Base-by-base conservation (phyloP, 2,113 vertebrate species). In the Galemys pyrenaicus region DNA sequence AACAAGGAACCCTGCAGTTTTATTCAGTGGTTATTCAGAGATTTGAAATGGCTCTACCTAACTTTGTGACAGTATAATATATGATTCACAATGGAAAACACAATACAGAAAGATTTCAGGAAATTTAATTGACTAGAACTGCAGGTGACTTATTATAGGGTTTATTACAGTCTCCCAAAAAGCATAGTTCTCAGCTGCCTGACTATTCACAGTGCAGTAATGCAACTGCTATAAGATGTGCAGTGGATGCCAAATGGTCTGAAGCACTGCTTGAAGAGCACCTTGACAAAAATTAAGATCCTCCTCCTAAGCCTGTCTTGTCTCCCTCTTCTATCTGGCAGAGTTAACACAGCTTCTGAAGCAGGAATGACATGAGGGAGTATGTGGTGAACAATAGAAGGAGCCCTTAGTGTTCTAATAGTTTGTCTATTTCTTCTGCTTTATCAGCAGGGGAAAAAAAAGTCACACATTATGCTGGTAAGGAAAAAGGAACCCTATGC, bases 1-100 rank as follows among this genome's bases (percentile, higher is more conserved):
- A 84, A 49, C 68, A 91, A 96, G 80, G 28, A 78, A 87, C 26
- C 30, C 39, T 39, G 37, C 20, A 9, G 6, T 96, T 89, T 96
- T 64, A 35, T 90, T 95, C 62, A 46, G 32, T 95, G 80, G 73
- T 93, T 90, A 83, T 49, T 0, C 2, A 84, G 62, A 92, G 46
- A 41, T 83, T 94, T 91, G 58, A 51, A 44, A 84, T 8, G 4
- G 32, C 0, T 44, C 78, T 46, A 9, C n/a, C 44, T 68, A 13
- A 10, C 85, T 78, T 37, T 79, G 82, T 77, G 56, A 82, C 56
- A 68, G 16, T 68, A 35, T 92, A 96, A 92, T 73, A 64, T 62
- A 78, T 35, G 49, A 77, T 44, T 60, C 60, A 64, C 54, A 92
- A 68, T n/a, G 9, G 82, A 95, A 91, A 3, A 51, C 49, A 90